Base-by-base conservation (phyloP, 2,113 vertebrate genomes). In the Dasypus novemcinctus region DNA sequence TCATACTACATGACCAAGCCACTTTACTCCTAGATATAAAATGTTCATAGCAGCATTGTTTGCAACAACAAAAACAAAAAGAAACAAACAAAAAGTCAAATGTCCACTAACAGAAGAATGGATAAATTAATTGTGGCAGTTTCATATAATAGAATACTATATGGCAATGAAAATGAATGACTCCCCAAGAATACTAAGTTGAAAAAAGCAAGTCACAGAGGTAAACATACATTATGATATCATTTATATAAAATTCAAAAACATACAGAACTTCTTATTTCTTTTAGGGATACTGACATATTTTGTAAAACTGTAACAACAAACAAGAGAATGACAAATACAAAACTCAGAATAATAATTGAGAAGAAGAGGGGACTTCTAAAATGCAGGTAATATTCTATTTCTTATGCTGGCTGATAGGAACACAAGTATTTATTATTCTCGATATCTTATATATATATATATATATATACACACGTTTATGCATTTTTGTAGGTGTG, bases 201-300 rank as follows among this genome's bases (percentile, higher is more conserved):
- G 17, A 79, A 93, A 74, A 92, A 80, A 76, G n/a, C 59, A 92
- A 87, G 63, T 87, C 82, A 92, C 31, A 96, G 31, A 95, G 79
- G 33, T 85, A 85, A 93, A 87, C 46, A 91, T 41, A 91, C 41
- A 69, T 75, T 94, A 88, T 61, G 43, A 76, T 33, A 29, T 7
- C 31, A 89, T 91, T 95, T 94, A 91, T 91, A 96, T 93, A 97
- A 93, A 97, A 95, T 96, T 94, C 78, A 86, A 95, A 97, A 96
- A 71, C 71, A 90, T 86, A 97, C 23, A 95, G 95, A 96, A 97
- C 29, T 95, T 92, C 95, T 89, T 79, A 86, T 57, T 90, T 75
- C 46, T 33, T 38, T 93, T 91, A 80, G 21, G 59, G 9, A 90
- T 88, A 92, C 75, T 84, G 25, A 95, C 41, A 36, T 52, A 88